Percentiles rank a stretch among this genome's conserved stretches.
These are phyloP conservation scores for Epinotia brunnichana DNA, from an alignment of 2,888 invertebrate species.

Conservation along the genomic window DNA sequence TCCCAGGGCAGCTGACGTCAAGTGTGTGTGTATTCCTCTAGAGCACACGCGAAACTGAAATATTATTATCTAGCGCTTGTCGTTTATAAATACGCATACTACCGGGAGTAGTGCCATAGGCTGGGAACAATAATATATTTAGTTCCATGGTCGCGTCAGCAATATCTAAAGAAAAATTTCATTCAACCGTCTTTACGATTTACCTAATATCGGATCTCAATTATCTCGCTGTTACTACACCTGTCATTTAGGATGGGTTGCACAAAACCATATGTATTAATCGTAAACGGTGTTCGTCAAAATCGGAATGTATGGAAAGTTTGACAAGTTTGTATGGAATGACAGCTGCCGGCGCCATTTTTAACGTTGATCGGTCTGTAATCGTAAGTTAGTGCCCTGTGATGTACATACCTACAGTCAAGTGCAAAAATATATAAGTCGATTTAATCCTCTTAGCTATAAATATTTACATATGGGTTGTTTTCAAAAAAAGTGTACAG, in stretches of 20 bases:
- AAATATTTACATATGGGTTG: no score
- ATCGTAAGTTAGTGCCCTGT: no score
- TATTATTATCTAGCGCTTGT: slow-evolving; percentile 62
- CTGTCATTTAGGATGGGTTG: not conserved
- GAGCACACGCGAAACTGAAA: slow-evolving; percentile 68
- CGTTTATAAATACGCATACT: slow-evolving; percentile 71
- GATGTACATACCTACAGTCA: no score
- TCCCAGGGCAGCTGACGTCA: slow-evolving; percentile 52
- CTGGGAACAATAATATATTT: slow-evolving; percentile 64
- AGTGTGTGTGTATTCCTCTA: slow-evolving; percentile 56
- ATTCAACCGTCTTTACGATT: slow-evolving; percentile 16
- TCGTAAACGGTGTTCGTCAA: no score
- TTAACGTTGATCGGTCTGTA: no score
- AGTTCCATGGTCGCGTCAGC: slow-evolving; percentile 43
- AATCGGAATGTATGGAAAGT: no score
- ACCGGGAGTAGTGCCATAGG: slow-evolving; percentile 63
- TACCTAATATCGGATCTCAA: not conserved
- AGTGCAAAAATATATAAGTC: no score
- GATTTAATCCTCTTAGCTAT: no score
- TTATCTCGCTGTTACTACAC: not conserved
- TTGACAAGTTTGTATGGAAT: no score
- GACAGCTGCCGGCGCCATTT: no score
- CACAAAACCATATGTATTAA: no score
- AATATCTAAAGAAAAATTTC: slow-evolving; percentile 2
- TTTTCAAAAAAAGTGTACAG: no score